Conservation (phyloP, 2,113 vertebrate species). For the Gasterosteus nipponicus region DNA sequence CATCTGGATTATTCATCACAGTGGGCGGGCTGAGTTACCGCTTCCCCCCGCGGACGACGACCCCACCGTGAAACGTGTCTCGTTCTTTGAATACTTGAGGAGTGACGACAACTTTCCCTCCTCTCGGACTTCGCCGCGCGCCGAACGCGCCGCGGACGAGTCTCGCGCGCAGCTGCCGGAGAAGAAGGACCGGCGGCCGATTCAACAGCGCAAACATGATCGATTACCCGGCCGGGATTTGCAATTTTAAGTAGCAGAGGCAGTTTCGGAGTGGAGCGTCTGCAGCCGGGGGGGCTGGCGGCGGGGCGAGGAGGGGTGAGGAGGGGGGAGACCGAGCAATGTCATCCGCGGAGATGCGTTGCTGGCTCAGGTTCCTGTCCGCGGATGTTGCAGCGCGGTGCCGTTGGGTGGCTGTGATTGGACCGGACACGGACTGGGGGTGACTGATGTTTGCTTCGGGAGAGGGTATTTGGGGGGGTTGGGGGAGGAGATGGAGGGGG, state of each 20-base stretch:
- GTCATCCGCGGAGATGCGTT: conserved; percentile 68
- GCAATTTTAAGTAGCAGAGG: conserved; percentile 7
- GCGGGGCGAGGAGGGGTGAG: not conserved
- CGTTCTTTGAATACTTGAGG: conserved; percentile 74
- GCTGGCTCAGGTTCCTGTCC: conserved; percentile 56
- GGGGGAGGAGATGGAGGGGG: not conserved
- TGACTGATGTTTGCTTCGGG: conserved; percentile 67
- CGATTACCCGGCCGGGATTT: conserved; percentile 19
- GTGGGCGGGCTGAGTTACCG: not conserved
- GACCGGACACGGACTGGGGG: conserved; percentile 79
- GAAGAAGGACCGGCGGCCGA: not conserved
- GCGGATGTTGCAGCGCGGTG: conserved; percentile 63
- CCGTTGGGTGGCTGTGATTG: conserved; percentile 68
- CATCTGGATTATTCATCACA: conserved; percentile 25
- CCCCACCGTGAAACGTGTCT: conserved; percentile 20
- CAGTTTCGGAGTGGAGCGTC: conserved; percentile 26
- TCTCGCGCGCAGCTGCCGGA: not conserved
- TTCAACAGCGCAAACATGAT: conserved; percentile 43
- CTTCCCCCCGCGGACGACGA: conserved; percentile 34
- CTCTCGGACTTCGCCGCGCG: conserved; percentile 33
- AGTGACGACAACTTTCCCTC: conserved; percentile 77
- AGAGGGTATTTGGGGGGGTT: conserved; percentile 57
- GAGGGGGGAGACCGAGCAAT: conserved; percentile 38
- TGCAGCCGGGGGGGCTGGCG: conserved; percentile 7
- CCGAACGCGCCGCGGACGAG: not conserved